These are phyloP conservation scores for Euura lappo DNA, from an alignment of 1,140 invertebrate genomes.

Conservation along the genomic window DNA sequence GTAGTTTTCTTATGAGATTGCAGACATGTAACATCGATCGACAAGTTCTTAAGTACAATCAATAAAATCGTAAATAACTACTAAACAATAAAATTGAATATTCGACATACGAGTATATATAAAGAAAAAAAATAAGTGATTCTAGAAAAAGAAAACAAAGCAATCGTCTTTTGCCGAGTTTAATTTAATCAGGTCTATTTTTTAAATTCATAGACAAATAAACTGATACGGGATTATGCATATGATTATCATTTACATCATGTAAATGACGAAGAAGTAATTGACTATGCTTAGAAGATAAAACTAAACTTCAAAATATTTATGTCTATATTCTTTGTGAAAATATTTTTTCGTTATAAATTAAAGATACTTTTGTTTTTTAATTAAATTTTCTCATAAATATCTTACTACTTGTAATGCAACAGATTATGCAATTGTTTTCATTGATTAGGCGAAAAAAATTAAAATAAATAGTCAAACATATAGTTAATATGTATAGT, in stretches of 20 bases:
- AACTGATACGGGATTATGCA: neutral
- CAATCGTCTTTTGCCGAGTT: neutral
- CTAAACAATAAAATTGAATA: neutral
- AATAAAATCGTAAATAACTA: neutral
- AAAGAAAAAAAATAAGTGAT: neutral
- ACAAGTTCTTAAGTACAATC: neutral
- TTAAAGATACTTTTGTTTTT: neutral
- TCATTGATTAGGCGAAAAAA: neutral
- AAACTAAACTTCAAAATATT: too few relatives aligned
- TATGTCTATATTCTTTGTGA: too few relatives aligned
- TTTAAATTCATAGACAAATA: neutral
- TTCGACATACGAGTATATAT: neutral
- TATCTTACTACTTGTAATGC: neutral
- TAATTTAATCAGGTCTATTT: neutral
- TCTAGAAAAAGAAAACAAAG: neutral
- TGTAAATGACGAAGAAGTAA: neutral
- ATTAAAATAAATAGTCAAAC: neutral
- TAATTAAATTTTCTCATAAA: neutral
- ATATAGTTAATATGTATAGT: too few relatives aligned
- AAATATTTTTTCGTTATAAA: too few relatives aligned
- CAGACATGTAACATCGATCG: neutral
- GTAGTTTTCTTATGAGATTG: neutral
- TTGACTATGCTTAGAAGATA: too few relatives aligned
- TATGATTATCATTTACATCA: neutral
- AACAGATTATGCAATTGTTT: neutral